phyloP scores from a whole-genome alignment of 2,113 vertebrate species.

The Chaenocephalus aceratus region DNA sequence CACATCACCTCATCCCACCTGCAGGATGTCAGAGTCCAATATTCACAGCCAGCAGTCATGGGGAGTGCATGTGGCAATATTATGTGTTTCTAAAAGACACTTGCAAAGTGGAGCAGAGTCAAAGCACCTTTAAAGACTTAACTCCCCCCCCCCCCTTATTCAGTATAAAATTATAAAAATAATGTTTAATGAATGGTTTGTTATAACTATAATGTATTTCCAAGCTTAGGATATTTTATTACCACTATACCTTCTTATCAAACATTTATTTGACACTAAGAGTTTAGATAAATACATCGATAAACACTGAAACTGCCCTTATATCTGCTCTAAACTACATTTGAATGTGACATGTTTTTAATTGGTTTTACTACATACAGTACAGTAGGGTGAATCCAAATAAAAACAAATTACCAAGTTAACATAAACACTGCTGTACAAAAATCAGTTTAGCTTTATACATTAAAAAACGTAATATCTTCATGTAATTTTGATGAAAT shows the following conservation, averaged over 20 bases:
- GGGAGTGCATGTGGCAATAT: constrained; percentile 54
- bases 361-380: too few relatives aligned
- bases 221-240: background rate
- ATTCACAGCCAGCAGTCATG: constrained; percentile 66
- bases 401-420: too few relatives aligned
- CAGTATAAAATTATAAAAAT: too few relatives aligned
- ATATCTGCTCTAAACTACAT: background rate
- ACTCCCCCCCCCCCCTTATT: background rate
- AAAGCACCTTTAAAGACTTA: constrained; percentile 35
- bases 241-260: background rate
- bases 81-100: constrained; percentile 70
- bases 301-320: background rate
- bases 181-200: background rate
- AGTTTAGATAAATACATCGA: background rate
- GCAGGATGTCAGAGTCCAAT: constrained; percentile 75
- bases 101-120: constrained; percentile 54
- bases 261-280: background rate
- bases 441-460: background rate
- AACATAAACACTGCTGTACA: too few relatives aligned
- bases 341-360: background rate
- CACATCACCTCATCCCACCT: constrained; percentile 75
- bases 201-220: background rate
- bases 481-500: too few relatives aligned
- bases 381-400: too few relatives aligned
- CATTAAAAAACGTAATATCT: too few relatives aligned